A percentile compares a stretch with the other conserved stretches of the same genome.
These are phyloP conservation scores for Perdita meconis DNA, from an alignment of 2,888 invertebrate genomes.

Conservation along the genomic window DNA sequence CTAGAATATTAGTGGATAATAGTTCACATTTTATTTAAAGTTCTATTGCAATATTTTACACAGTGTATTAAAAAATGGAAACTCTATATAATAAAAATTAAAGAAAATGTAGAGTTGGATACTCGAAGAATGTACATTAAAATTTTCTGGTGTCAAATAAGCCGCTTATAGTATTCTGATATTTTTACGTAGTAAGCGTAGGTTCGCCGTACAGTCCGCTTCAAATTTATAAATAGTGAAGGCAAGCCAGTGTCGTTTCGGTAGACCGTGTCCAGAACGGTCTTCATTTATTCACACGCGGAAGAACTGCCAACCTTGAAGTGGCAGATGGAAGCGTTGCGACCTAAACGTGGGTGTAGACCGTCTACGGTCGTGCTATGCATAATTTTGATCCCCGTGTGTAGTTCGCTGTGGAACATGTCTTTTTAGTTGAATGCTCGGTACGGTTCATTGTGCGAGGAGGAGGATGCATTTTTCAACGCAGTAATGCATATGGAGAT, in stretches of 20 bases:
- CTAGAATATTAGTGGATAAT: no score
- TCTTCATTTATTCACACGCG: slow-evolving; percentile 57
- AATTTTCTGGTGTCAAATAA: not conserved
- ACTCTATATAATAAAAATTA: no score
- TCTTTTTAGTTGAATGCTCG: slow-evolving; percentile 33
- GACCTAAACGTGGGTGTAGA: slow-evolving; percentile 55
- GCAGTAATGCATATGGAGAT: not conserved
- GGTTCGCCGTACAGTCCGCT: slow-evolving; percentile 16
- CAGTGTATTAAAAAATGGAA: no score
- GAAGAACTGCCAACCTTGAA: slow-evolving; percentile 57
- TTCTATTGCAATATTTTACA: no score
- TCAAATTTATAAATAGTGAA: slow-evolving; percentile 48
- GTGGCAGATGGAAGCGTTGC: slow-evolving; percentile 52
- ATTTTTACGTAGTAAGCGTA: slow-evolving; percentile 5
- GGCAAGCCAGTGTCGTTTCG: slow-evolving; percentile 35
- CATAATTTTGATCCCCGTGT: slow-evolving; percentile 48
- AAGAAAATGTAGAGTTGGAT: no score
- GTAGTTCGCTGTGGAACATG: not conserved
- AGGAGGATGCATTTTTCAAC: not conserved
- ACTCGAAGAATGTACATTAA: no score
- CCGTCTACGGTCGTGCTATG: slow-evolving; percentile 49
- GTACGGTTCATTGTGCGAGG: not conserved
- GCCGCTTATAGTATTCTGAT: slow-evolving; percentile 17
- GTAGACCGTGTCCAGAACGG: slow-evolving; percentile 44
- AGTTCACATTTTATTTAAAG: no score